These are phyloP conservation scores for Xestia ashworthii DNA, from an alignment of 2,888 invertebrate species.

Conservation along the genomic window DNA sequence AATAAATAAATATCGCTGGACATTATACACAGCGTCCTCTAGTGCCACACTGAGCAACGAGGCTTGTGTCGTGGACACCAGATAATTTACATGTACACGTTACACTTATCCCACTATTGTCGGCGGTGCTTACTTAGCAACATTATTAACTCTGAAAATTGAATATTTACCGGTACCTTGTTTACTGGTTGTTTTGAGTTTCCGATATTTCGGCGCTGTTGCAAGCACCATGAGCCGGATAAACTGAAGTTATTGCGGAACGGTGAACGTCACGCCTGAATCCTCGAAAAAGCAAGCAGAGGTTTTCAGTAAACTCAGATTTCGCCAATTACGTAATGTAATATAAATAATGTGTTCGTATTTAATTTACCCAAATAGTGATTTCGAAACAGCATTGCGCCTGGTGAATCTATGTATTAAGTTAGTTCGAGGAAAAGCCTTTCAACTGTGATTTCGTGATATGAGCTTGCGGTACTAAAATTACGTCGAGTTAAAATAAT, in stretches of 20 bases:
- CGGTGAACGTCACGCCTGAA: not conserved
- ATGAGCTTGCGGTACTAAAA: constrained; percentile 12
- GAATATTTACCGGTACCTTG: too few relatives aligned
- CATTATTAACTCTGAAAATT: too few relatives aligned
- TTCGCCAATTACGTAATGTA: not conserved
- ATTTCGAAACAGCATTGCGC: not conserved
- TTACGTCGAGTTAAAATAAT: not conserved
- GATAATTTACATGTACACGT: too few relatives aligned
- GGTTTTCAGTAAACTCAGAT: not conserved
- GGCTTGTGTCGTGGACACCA: too few relatives aligned
- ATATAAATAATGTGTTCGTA: too few relatives aligned
- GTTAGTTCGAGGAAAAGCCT: constrained; percentile 3
- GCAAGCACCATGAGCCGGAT: too few relatives aligned
- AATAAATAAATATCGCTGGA: too few relatives aligned
- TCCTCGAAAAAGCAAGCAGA: not conserved
- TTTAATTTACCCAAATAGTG: not conserved
- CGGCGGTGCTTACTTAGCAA: not conserved
- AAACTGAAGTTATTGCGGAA: not conserved
- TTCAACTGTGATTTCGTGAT: not conserved
- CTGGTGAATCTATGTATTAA: not conserved
- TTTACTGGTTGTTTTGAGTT: too few relatives aligned
- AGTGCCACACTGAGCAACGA: too few relatives aligned
- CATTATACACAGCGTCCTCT: too few relatives aligned
- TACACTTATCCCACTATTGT: not conserved
- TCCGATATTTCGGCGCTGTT: too few relatives aligned